These are phyloP conservation scores for Montipora capricornis DNA, from an alignment of 64 coral and sea anemone genomes.

Conservation along the genomic window DNA sequence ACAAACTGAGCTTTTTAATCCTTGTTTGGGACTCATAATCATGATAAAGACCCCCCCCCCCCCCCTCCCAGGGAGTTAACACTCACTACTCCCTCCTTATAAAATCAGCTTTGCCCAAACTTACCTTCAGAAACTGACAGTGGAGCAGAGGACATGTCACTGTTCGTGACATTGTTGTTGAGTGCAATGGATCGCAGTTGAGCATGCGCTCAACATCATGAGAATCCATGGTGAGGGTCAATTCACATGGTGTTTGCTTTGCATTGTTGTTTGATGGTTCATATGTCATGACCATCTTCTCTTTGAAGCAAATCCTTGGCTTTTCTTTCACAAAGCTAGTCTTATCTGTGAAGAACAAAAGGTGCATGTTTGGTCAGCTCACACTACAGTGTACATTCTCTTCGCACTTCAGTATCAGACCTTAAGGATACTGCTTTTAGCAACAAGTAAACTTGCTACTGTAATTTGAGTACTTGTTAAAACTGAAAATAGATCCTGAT, in stretches of 20 bases:
- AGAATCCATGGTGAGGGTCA: constrained; percentile 39
- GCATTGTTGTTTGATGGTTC: not conserved
- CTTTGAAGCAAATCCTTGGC: constrained; percentile 58
- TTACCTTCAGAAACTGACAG: constrained; percentile 44
- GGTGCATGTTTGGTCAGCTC: not conserved
- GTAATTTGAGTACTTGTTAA: too few species aligned
- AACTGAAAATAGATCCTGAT: not conserved
- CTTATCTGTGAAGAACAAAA: constrained; percentile 8
- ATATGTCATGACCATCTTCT: constrained; percentile 58
- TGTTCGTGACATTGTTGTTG: constrained; percentile 24
- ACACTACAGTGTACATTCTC: not conserved
- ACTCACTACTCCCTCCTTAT: not conserved
- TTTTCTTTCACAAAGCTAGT: constrained; percentile 26
- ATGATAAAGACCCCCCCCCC: not conserved
- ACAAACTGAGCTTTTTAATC: not conserved
- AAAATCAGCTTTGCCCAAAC: not conserved
- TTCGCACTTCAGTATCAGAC: not conserved
- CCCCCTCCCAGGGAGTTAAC: too few species aligned
- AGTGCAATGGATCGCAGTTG: constrained; percentile 47
- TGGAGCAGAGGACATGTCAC: constrained; percentile 40
- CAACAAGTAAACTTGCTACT: not conserved
- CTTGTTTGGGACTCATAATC: not conserved
- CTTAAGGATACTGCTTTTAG: not conserved
- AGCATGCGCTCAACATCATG: constrained; percentile 59
- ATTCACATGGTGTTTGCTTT: constrained; percentile 9